Evolutionary conservation across 2,888 invertebrate species (phyloP).

Genomic region (Ernsta delagoae): DNA sequence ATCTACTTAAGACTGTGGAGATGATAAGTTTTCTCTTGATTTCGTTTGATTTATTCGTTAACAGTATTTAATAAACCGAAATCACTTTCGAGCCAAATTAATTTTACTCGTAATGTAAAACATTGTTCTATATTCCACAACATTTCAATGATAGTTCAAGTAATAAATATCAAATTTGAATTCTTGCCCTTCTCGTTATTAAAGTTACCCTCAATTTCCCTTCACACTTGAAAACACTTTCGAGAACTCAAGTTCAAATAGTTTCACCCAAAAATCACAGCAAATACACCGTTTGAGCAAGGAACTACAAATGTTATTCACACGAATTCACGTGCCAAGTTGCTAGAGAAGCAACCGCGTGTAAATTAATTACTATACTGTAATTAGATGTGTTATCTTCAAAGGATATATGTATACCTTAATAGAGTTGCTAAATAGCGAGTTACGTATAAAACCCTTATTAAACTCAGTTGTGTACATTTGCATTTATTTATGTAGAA

Average conservation of each 20-base stretch:
- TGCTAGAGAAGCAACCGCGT: constrained; percentile 53
- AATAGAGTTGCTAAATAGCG: constrained; percentile 10
- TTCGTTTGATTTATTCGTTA: not conserved
- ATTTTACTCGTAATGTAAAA: too few relatives aligned
- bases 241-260: constrained; percentile 18
- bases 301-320: constrained; percentile 48
- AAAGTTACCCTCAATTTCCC: constrained; percentile 4
- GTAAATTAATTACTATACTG: constrained; percentile 60
- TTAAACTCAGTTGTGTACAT: not conserved
- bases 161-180: not conserved
- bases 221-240: constrained; percentile 21
- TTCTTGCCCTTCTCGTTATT: not conserved
- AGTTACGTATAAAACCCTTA: not conserved
- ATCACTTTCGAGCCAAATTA: too few relatives aligned
- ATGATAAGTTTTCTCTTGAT: not conserved
- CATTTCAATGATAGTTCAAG: not conserved
- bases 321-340: constrained; percentile 57
- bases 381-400: constrained; percentile 60
- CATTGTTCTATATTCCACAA: too few relatives aligned
- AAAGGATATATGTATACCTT: constrained; percentile 45
- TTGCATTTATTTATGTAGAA: not conserved
- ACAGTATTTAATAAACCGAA: too few relatives aligned
- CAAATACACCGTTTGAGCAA: constrained; percentile 17
- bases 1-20: not conserved
- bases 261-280: constrained; percentile 22